These are phyloP conservation scores for Styela plicata DNA, from an alignment of 23 tunicate species.

Conservation along the genomic window DNA sequence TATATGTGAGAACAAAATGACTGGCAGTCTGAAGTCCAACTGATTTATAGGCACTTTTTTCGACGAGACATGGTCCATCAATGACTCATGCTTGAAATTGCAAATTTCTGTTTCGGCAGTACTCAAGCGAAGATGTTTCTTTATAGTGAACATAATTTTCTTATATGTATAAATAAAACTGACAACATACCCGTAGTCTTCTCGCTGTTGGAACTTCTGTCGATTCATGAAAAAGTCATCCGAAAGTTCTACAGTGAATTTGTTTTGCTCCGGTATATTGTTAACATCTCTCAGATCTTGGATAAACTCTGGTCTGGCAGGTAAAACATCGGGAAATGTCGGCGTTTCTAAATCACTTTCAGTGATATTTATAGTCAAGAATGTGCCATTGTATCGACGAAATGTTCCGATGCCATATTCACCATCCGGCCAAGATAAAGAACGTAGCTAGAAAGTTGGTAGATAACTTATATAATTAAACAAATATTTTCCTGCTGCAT, in stretches of 20 bases:
- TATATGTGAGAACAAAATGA: too few relatives aligned
- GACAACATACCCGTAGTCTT: constrained; percentile 2
- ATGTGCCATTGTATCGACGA: constrained; percentile 21
- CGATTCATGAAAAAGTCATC: constrained; percentile 18
- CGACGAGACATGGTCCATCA: too few relatives aligned
- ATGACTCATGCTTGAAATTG: too few relatives aligned
- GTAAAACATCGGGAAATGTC: constrained; percentile 11
- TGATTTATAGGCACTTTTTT: too few relatives aligned
- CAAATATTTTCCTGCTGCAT: too few relatives aligned
- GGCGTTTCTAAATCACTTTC: background rate
- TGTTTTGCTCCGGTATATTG: background rate
- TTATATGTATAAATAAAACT: too few relatives aligned
- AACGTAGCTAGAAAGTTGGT: background rate
- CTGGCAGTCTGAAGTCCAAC: too few relatives aligned
- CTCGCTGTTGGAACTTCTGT: background rate
- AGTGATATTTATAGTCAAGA: constrained; percentile 21
- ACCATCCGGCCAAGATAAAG: background rate
- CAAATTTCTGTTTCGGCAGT: too few relatives aligned
- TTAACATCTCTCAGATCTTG: constrained; percentile 10
- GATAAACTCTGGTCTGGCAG: constrained; percentile 27
- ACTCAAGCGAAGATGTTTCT: too few relatives aligned
- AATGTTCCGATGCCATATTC: constrained; percentile 6
- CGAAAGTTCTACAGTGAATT: constrained; percentile 16
- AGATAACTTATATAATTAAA: too few relatives aligned
- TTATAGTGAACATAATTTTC: too few relatives aligned